Base-by-base conservation (phyloP, 1,140 invertebrate species). In the Caenorhabditis brenneri region DNA sequence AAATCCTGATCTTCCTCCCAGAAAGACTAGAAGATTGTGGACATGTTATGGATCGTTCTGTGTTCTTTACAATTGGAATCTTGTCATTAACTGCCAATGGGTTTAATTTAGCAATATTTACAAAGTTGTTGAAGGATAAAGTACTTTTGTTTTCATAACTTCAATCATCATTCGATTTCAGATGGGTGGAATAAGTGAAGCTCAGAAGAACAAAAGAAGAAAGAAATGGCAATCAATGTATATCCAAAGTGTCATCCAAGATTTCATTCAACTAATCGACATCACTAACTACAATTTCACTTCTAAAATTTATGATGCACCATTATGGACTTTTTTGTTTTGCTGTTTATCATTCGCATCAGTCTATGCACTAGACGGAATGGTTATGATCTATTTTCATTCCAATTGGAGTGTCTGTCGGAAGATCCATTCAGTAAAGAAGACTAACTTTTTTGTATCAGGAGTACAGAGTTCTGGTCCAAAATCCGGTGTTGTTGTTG, bases 231-330 rank as follows among this genome's bases (percentile, higher is more conserved):
- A 65, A 36, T 19, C 16, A 16, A 65, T 65, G 58, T 65, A 65
- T n/a, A 65, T 65, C 24, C 58, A 65, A 65, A 65, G 58, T 36
- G 58, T 65, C 12, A 33, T 65, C 24, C 58, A 65, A 65, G 58
- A 65, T 19, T 65, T 65, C 31, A 33, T 65, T 19, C 58, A 65
- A 36, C 15, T 36, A 65, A 36, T 65, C 12, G 58, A 65, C 31
- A 65, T 65, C 10, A 24, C 31, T 19, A 65, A 65, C 19, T 65
- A 33, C 29, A 33, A 65, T 2, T 33, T 33, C 58, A 65, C 58
- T 6, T 65, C 58, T 33, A 36, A n/a, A 36, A 22, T 65, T 1
- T 16, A 33, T 15, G 29, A 33, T 19, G 16, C 29, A 6, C n/a
- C 15, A 5, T n/a, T 33, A 4, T 65, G 58, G 58, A 36, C 16